Evolutionary conservation across 2,113 vertebrate genomes (phyloP), one percentile per base, ranked within the genome.

Genomic region (Terrapene triunguis): DNA sequence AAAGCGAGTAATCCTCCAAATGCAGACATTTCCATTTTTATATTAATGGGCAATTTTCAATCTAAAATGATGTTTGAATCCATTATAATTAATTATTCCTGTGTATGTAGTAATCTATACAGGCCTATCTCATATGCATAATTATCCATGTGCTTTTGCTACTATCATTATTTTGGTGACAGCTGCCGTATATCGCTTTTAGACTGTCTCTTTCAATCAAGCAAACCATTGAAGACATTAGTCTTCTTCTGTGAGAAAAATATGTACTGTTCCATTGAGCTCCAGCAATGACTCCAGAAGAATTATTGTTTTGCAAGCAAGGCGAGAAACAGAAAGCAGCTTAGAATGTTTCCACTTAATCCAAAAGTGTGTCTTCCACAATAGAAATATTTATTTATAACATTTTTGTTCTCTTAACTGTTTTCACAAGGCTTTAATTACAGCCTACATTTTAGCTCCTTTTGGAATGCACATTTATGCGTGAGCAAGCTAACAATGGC

Each of bases 271-370:
- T 44, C 44, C 44, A 44, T 44, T 44, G 44, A 44, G 44, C 44
- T 44, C 44, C 44, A 44, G 44, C 44, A 6, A 44, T 44, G 44
- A 6, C 44, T 44, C 44, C 44, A 44, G 24, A 44, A 44, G 81
- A 57, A 82, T 82, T 82, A 57, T 57, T 7, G 2, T 57, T 82
- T 57, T 82, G 27, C 54, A 42, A 57, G 17, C 54, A 57, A 62
- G 2, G 0, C n/a, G 47, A 82, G 2, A 8, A 86, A 83, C 1
- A 85, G 1, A 78, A 76, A 35, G 57, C 2, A 1, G 24, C 3
- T 51, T 22, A 94, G 65, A 84, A 12, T 2, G 27, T 38, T n/a
- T 85, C 21, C 42, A 6, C 55, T 69, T 80, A 47, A 62, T 80
- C 59, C 29, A 22, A 47, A 47, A 55, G 47, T 25, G 1, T 51